Percentiles rank a stretch among this genome's conserved stretches.
These are phyloP conservation scores for Portevinia maculata DNA, from an alignment of 2,888 invertebrate genomes.

Conservation along the genomic window DNA sequence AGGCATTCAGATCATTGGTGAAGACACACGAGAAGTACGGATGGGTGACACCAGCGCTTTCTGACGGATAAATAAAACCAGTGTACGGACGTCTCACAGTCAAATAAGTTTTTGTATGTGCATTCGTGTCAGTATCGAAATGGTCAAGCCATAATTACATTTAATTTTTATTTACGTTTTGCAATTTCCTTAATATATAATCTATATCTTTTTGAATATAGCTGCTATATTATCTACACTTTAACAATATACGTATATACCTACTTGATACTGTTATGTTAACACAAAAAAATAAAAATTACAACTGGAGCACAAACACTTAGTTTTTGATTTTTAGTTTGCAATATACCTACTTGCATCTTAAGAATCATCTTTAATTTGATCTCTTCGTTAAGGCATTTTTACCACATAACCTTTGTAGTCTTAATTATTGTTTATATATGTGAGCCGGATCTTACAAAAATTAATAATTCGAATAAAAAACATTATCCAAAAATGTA, in stretches of 20 bases:
- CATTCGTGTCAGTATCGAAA: slow-evolving; percentile 58
- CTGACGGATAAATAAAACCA: slow-evolving; percentile 88
- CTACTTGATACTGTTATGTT: too few relatives aligned
- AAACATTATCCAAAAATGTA: slow-evolving; percentile 65
- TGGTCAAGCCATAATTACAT: slow-evolving; percentile 42
- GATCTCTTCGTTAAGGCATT: slow-evolving; percentile 57
- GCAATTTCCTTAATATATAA: slow-evolving; percentile 27
- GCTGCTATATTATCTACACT: not conserved
- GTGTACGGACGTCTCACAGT: slow-evolving; percentile 31
- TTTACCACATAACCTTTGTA: slow-evolving; percentile 34
- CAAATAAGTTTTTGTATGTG: slow-evolving; percentile 54
- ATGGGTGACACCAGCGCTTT: slow-evolving; percentile 94
- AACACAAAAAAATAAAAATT: slow-evolving; percentile 6
- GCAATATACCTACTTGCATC: slow-evolving; percentile 30
- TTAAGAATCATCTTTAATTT: slow-evolving; percentile 62
- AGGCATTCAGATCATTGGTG: slow-evolving; percentile 93
- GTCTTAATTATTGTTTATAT: slow-evolving; percentile 14
- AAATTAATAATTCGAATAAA: slow-evolving; percentile 29
- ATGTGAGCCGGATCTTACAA: slow-evolving; percentile 41
- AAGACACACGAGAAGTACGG: slow-evolving; percentile 96
- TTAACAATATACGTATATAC: not conserved
- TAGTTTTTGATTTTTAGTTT: slow-evolving; percentile 37
- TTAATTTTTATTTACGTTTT: slow-evolving; percentile 35
- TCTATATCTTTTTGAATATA: slow-evolving; percentile 24
- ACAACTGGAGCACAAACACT: slow-evolving; percentile 47